Conservation (phyloP, 1,140 invertebrate species). For the Cardiocondyla obscurior region DNA sequence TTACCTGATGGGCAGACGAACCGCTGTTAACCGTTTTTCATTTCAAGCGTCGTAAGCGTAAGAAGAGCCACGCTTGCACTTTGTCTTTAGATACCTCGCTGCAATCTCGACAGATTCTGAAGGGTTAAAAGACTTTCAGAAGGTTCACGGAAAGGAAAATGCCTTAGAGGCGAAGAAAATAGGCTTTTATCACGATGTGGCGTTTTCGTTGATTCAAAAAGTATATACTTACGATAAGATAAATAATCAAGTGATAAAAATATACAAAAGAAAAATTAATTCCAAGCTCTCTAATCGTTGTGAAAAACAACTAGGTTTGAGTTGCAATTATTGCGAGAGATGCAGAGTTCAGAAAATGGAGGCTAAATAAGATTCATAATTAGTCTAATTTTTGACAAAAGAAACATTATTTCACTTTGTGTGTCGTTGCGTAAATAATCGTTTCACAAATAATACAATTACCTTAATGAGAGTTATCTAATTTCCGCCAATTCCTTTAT, state of each 20-base stretch:
- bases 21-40: slow-evolving; percentile 56
- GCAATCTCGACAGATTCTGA: slow-evolving; percentile 4
- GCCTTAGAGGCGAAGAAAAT: not conserved
- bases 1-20: slow-evolving; percentile 48
- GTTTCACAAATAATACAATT: no score
- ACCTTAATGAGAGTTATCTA: slow-evolving; percentile 16
- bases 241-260: not conserved
- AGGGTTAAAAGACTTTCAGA: not conserved
- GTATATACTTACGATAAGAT: not conserved
- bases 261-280: not conserved
- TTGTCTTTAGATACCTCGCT: not conserved
- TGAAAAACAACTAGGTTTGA: no score
- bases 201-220: not conserved
- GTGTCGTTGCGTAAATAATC: slow-evolving; percentile 8
- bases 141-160: not conserved
- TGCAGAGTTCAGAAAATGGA: not conserved
- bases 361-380: not conserved
- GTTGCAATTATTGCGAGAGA: not conserved
- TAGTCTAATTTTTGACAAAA: not conserved
- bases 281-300: not conserved
- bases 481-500: slow-evolving; percentile 30
- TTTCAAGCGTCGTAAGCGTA: slow-evolving; percentile 60
- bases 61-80: slow-evolving; percentile 49
- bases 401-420: not conserved
- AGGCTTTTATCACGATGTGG: not conserved